These are phyloP conservation scores for Plebejus argus DNA, from an alignment of 2,888 invertebrate genomes.

Conservation along the genomic window DNA sequence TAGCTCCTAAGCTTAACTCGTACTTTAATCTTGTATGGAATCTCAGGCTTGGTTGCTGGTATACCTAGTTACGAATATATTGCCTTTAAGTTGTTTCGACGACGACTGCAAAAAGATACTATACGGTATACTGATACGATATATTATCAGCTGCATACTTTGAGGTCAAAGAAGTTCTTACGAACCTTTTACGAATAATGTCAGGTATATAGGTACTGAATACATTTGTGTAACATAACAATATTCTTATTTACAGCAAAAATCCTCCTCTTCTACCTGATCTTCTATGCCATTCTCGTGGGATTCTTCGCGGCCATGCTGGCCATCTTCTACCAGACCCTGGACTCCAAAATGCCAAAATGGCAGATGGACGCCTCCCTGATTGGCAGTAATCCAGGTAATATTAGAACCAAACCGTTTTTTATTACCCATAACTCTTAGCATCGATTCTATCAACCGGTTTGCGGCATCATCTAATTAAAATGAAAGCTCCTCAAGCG, in stretches of 20 bases:
- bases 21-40: neutral
- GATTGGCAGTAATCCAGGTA: constrained; percentile 96
- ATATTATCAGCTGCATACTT: too few species aligned
- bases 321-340: constrained; percentile 96
- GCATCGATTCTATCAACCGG: too few species aligned
- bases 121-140: too few species aligned
- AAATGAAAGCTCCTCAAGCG: neutral
- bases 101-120: too few species aligned
- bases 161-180: too few species aligned
- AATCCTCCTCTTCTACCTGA: constrained; percentile 96
- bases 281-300: constrained; percentile 95
- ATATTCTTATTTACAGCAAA: constrained; percentile 86
- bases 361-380: constrained; percentile 93
- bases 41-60: too few species aligned
- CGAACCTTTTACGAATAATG: too few species aligned
- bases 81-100: too few species aligned
- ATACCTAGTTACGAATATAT: too few species aligned
- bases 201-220: too few species aligned
- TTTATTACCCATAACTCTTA: neutral
- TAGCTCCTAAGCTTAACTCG: neutral
- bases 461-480: neutral
- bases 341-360: constrained; percentile 91
- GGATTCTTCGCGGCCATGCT: constrained; percentile 97
- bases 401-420: neutral
- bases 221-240: neutral